Percentiles rank a stretch among this genome's conserved stretches.
Conservation (phyloP, 2,113 vertebrate genomes). For the Dasypus novemcinctus region DNA sequence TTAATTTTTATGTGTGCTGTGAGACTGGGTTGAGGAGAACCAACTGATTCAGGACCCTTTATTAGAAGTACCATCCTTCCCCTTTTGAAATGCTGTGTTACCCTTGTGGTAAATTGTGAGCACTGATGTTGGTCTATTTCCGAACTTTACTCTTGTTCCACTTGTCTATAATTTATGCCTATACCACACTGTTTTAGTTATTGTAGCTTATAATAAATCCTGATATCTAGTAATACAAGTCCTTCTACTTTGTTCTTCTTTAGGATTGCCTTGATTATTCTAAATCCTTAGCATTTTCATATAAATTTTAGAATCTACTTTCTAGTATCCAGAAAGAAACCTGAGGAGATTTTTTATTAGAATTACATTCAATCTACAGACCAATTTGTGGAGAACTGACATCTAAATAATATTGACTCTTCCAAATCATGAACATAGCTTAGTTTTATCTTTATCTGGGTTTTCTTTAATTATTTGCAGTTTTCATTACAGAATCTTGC, state of each 20-base stretch:
- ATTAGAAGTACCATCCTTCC: not conserved
- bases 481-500: not conserved
- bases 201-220: not conserved
- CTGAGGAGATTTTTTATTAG: not conserved
- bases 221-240: not conserved
- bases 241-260: not conserved
- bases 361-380: not conserved
- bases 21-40: not conserved
- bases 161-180: not conserved
- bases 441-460: not conserved
- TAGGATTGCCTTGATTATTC: not conserved
- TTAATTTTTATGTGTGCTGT: not conserved
- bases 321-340: conserved; percentile 4
- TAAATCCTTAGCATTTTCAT: not conserved
- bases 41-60: not conserved
- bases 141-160: not conserved
- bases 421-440: not conserved
- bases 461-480: not conserved
- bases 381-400: not conserved
- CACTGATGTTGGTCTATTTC: not conserved
- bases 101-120: not conserved
- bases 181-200: not conserved
- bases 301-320: conserved; percentile 31
- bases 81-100: not conserved
- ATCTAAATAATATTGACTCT: conserved; percentile 21